Evolutionary conservation across 2,888 invertebrate species (phyloP).

Genomic region (Hypomecis punctinalis): DNA sequence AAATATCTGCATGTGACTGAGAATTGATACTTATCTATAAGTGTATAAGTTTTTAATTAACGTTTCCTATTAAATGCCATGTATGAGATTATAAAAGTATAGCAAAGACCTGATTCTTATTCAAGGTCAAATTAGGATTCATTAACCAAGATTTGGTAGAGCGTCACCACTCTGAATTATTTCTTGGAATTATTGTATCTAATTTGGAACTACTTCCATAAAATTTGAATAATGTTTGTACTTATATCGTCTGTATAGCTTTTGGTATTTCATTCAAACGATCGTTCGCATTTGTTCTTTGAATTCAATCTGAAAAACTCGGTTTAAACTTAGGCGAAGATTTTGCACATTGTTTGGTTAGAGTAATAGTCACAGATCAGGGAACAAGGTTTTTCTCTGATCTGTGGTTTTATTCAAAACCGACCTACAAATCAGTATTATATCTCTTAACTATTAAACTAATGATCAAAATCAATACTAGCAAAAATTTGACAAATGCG

Average conservation of each 20-base stretch:
- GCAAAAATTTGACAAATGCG: slow-evolving; percentile 22
- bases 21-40: slow-evolving; percentile 17
- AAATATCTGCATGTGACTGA: slow-evolving; percentile 14
- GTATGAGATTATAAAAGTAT: slow-evolving; percentile 40
- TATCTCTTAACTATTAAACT: not conserved
- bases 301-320: slow-evolving; percentile 1
- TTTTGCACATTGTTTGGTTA: not conserved
- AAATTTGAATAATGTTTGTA: slow-evolving; percentile 45
- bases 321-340: not conserved
- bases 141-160: slow-evolving; percentile 46
- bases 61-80: slow-evolving; percentile 29
- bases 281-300: slow-evolving; percentile 17
- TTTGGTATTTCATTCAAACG: slow-evolving; percentile 30
- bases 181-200: slow-evolving; percentile 39
- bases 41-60: slow-evolving; percentile 26
- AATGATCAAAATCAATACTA: not conserved
- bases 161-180: slow-evolving; percentile 40
- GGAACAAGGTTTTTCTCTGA: too few species aligned
- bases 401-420: not conserved
- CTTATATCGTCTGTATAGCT: slow-evolving; percentile 30
- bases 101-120: slow-evolving; percentile 45
- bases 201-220: slow-evolving; percentile 46
- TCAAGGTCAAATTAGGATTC: slow-evolving; percentile 45
- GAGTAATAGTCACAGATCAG: too few species aligned
- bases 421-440: not conserved